Conservation (phyloP, 2,113 vertebrate genomes). For the Boulengeromyrus knoepffleri region DNA sequence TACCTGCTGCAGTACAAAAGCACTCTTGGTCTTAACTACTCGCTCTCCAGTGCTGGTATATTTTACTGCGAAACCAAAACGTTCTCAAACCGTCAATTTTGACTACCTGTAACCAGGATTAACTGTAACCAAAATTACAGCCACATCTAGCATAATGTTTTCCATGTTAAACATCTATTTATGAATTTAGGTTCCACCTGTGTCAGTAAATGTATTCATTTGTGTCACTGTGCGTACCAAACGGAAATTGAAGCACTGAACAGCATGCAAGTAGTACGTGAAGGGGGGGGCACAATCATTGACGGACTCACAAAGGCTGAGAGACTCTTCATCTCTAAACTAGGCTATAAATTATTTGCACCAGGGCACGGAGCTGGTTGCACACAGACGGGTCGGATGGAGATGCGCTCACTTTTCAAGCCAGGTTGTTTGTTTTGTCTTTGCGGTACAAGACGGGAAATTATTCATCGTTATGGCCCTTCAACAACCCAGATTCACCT, state of each 20-base stretch:
- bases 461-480: neutral
- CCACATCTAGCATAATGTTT: neutral
- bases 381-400: neutral
- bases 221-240: neutral
- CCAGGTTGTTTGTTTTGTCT: neutral
- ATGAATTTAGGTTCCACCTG: neutral
- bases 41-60: neutral
- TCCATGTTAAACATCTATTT: neutral
- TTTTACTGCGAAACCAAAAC: neutral
- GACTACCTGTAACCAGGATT: neutral
- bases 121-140: neutral
- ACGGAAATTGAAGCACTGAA: neutral
- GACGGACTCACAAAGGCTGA: neutral
- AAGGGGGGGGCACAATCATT: neutral
- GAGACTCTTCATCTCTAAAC: neutral
- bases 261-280: neutral
- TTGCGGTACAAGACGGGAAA: neutral
- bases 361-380: neutral
- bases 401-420: neutral
- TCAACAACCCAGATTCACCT: neutral
- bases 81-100: neutral
- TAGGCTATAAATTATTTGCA: neutral
- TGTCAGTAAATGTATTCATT: neutral
- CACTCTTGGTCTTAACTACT: neutral
- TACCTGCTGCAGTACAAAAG: neutral